These are phyloP conservation scores for Euzetes globulus DNA, from an alignment of 2,888 invertebrate genomes.

Conservation along the genomic window DNA sequence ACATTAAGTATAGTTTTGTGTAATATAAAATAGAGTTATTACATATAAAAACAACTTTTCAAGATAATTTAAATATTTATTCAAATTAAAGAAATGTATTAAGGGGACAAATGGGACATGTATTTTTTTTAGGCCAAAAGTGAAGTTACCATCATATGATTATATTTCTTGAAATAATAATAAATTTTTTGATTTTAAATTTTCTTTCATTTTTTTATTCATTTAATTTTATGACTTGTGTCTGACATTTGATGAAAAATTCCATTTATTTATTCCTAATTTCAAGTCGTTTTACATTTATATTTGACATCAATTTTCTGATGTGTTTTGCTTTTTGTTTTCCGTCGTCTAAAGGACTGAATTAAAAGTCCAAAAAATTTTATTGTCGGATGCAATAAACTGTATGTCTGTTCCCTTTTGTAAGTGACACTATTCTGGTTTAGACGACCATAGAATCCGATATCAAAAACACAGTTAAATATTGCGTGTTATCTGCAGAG, in stretches of 20 bases:
- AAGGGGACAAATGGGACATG: too few relatives aligned
- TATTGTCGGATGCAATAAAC: background rate
- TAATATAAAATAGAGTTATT: too few relatives aligned
- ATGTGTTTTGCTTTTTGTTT: background rate
- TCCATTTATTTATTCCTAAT: background rate
- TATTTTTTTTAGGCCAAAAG: too few relatives aligned
- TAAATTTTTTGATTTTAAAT: background rate
- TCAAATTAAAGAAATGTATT: too few relatives aligned
- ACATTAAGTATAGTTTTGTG: too few relatives aligned
- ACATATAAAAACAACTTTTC: too few relatives aligned
- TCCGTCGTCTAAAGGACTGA: background rate
- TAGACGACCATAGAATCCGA: background rate
- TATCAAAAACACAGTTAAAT: background rate
- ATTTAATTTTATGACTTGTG: background rate
- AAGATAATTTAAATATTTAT: too few relatives aligned
- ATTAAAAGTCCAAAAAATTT: background rate
- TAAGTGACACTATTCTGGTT: background rate
- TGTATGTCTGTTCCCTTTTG: background rate
- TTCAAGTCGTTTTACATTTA: background rate
- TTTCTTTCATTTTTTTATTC: background rate
- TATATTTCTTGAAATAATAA: background rate
- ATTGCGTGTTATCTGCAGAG: background rate
- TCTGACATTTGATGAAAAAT: background rate
- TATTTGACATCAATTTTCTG: constrained; percentile 1
- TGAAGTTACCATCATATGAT: too few relatives aligned